Evolutionary conservation across 1,140 invertebrate genomes (phyloP), one percentile per base, ranked within the genome.

Genomic region (Spodoptera frugiperda): DNA sequence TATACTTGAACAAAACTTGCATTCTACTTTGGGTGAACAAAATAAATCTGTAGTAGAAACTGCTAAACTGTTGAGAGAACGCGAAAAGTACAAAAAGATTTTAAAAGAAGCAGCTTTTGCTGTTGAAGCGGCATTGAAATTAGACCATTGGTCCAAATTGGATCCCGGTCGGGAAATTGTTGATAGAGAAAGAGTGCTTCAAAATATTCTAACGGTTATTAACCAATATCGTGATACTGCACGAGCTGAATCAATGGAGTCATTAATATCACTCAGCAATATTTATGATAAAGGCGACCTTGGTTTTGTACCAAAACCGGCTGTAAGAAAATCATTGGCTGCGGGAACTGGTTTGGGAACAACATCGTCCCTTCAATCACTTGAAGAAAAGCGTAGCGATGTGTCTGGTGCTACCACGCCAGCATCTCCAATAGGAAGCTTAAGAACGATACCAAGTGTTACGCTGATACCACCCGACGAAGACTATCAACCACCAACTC

Each of bases 1-100:
- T 6, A 85, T 95, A 21, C 84, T 96, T 21, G 95, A 96, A 81
- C 95, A 96, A 86, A 95, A 95, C 78, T 86, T 97, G 21, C 94
- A 96, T 79, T 87, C 91, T 4, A 86, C 91, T 48, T 91, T 94
- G 49, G 84, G 88, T 19, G 95, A 95, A 33, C 95, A 95, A 76
- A 91, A 91, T 51, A 87, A 94, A 72, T 81, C 95, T 2, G 83
- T 86, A 4, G 85, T 91, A 0, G 91, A 96, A 51, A 88, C 95
- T 10, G 82, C 91, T 4, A 92, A 95, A 65, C 89, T 95, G 57
- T 90, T 92, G 51, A 84, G 89, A 49, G 95, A 96, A 87, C 94
- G 95, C 30, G 61, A 91, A 2, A 94, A 94, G 53, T 80, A 96
- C 11, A 94, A 92, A 1, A 90, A 92, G 48, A 93, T 96, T 73